phyloP scores from a whole-genome alignment of 2,113 vertebrate genomes.

The Taurulus bubalis region DNA sequence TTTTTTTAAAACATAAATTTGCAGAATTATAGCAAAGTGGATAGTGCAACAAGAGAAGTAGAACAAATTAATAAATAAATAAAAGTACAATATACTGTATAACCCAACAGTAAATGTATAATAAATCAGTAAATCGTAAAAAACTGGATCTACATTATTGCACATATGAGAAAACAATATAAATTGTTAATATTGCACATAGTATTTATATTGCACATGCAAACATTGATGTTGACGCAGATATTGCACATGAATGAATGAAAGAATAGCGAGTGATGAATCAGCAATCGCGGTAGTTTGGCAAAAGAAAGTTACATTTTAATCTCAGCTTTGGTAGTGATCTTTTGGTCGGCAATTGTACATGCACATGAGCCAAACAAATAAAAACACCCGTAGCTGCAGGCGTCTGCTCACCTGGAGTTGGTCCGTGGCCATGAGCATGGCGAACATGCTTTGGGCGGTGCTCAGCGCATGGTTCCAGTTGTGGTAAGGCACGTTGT shows the following conservation, averaged over 20 bases:
- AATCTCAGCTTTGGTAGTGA: not conserved
- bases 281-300: not conserved
- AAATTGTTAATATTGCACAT: not conserved
- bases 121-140: not conserved
- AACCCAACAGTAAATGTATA: not conserved
- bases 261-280: not conserved
- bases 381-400: not conserved
- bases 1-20: not conserved
- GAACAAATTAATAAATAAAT: not conserved
- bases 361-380: not conserved
- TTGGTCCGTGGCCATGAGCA: constrained; percentile 86
- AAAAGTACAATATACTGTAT: too few relatives aligned
- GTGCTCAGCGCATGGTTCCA: constrained; percentile 95
- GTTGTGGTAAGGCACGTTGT: constrained; percentile 93
- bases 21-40: not conserved
- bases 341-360: not conserved
- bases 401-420: constrained; percentile 85
- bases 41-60: not conserved
- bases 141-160: not conserved
- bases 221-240: too few relatives aligned
- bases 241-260: not conserved
- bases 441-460: constrained; percentile 93
- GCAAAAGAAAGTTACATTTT: not conserved
- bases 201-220: not conserved
- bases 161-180: not conserved